Evolutionary conservation across 2,888 invertebrate species (phyloP).

Genomic region (Lithosia quadra): DNA sequence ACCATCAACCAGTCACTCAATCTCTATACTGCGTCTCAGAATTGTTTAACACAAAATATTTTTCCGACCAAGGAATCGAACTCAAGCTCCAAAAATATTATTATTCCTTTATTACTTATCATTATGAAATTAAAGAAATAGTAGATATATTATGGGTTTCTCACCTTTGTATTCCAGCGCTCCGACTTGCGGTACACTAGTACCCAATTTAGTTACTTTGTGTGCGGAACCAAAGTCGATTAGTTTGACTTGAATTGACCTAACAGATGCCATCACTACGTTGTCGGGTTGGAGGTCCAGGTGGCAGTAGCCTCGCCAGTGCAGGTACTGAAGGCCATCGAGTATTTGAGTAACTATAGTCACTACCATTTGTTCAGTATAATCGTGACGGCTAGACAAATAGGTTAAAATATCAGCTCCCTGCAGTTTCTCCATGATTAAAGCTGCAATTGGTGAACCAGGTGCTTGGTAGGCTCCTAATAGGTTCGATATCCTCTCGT

Average conservation of each 20-base stretch:
- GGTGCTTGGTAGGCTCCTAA: slow-evolving; percentile 91
- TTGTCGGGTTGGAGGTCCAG: slow-evolving; percentile 98
- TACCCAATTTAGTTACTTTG: slow-evolving; percentile 92
- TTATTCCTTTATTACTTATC: no score
- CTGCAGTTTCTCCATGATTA: slow-evolving; percentile 94
- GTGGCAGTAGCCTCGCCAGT: slow-evolving; percentile 97
- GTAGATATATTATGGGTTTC: slow-evolving; percentile 14
- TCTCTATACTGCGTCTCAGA: no score
- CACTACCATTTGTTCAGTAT: slow-evolving; percentile 96
- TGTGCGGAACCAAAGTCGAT: slow-evolving; percentile 97
- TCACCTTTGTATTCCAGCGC: slow-evolving; percentile 92
- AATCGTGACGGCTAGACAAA: slow-evolving; percentile 95
- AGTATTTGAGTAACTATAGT: slow-evolving; percentile 94
- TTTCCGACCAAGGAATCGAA: no score
- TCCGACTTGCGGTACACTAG: slow-evolving; percentile 90
- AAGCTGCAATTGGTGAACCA: slow-evolving; percentile 89
- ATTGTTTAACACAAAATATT: no score
- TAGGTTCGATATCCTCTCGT: slow-evolving; percentile 94
- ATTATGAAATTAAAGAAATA: not conserved
- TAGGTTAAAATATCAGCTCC: slow-evolving; percentile 97
- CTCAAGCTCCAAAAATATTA: no score
- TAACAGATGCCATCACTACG: slow-evolving; percentile 95
- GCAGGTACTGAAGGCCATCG: slow-evolving; percentile 97
- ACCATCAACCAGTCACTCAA: no score
- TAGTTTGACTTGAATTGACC: slow-evolving; percentile 95